A percentile compares a stretch with the other conserved stretches of the same genome.
Conservation (phyloP, 2,797 vertebrate genomes). For the Vipera ursinii region DNA sequence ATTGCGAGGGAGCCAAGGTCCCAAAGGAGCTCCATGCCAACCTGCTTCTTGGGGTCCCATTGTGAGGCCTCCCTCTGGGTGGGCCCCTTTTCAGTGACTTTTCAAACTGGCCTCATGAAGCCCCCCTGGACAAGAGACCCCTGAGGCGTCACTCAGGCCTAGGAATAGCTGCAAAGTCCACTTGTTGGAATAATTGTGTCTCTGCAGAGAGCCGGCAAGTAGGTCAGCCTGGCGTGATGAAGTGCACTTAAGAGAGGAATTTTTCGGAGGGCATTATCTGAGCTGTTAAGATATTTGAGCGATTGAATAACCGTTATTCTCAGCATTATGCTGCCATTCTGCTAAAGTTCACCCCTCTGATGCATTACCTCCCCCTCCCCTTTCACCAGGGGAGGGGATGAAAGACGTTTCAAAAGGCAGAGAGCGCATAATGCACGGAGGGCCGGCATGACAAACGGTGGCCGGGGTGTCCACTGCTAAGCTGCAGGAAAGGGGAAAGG, state of each 20-base stretch:
- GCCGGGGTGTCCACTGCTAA: background rate
- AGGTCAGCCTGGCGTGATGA: constrained; percentile 25
- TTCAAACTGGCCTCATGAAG: background rate
- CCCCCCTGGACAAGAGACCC: background rate
- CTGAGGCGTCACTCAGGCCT: background rate
- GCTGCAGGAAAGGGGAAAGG: background rate
- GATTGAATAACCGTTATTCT: constrained; percentile 31
- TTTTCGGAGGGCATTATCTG: constrained; percentile 34
- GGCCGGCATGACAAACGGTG: background rate
- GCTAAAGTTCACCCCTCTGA: constrained; percentile 35
- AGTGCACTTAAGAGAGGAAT: constrained; percentile 32
- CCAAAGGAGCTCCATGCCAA: background rate
- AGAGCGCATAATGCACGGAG: background rate
- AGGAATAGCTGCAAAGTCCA: background rate
- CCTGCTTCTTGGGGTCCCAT: background rate
- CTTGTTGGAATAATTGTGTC: constrained; percentile 14
- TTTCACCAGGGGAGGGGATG: background rate
- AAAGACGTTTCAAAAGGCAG: background rate
- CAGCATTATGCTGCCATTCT: constrained; percentile 30
- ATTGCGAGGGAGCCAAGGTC: background rate
- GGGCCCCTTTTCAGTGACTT: background rate
- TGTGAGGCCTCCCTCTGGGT: background rate
- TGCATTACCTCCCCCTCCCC: constrained; percentile 27
- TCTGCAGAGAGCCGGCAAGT: constrained; percentile 25
- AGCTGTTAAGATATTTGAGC: constrained; percentile 38